Evolutionary conservation across 2,888 invertebrate species (phyloP).

Genomic region (Smittia sp.): DNA sequence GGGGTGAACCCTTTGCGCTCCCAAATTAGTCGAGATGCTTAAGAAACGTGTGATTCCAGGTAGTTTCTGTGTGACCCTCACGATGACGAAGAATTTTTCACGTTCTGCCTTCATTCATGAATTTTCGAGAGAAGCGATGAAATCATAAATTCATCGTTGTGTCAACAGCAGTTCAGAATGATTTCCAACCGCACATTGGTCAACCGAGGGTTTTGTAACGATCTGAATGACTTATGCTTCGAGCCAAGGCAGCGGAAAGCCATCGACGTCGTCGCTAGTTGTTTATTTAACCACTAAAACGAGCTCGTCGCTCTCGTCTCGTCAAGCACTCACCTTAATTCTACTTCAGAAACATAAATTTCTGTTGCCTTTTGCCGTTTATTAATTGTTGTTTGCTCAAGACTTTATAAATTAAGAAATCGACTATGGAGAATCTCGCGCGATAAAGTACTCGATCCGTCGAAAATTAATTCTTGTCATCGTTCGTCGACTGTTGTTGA

Average conservation of each 20-base stretch:
- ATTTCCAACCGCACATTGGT: too few relatives aligned
- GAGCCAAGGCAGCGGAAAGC: too few relatives aligned
- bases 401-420: slow-evolving; percentile 38
- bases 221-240: too few relatives aligned
- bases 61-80: not conserved
- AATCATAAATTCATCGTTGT: slow-evolving; percentile 26
- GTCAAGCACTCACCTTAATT: slow-evolving; percentile 31
- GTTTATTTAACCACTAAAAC: slow-evolving; percentile 22
- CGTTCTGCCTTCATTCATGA: not conserved
- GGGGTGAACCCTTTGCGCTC: not conserved
- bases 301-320: not conserved
- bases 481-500: slow-evolving; percentile 20
- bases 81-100: not conserved
- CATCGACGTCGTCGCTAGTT: not conserved
- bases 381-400: slow-evolving; percentile 38
- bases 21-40: slow-evolving; percentile 12
- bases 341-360: slow-evolving; percentile 18
- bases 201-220: too few relatives aligned
- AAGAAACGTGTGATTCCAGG: not conserved
- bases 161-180: slow-evolving; percentile 14
- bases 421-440: slow-evolving; percentile 14
- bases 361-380: slow-evolving; percentile 24
- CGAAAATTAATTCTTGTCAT: slow-evolving; percentile 34
- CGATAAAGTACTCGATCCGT: not conserved
- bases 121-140: not conserved